These are phyloP conservation scores for Clarias macrocephalus DNA, from an alignment of 2,113 vertebrate genomes.

Conservation along the genomic window DNA sequence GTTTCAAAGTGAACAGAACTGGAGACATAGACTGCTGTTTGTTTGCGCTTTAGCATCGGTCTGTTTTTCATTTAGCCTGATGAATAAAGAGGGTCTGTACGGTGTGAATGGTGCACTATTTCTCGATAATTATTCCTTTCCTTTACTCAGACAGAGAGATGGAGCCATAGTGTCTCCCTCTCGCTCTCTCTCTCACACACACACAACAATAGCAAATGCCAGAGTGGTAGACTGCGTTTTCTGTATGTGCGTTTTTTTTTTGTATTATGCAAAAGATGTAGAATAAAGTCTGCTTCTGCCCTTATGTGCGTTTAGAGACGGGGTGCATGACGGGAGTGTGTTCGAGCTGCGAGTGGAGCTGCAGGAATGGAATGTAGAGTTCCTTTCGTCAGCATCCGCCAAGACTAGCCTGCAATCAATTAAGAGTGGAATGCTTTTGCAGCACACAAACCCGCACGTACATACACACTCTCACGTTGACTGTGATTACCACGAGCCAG, in stretches of 20 bases:
- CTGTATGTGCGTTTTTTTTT: no score
- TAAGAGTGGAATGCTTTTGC: slow-evolving; percentile 50
- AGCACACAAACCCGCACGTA: slow-evolving; percentile 36
- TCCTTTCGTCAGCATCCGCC: slow-evolving; percentile 50
- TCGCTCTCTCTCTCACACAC: not conserved
- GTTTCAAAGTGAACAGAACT: not conserved
- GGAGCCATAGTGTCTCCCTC: slow-evolving; percentile 12
- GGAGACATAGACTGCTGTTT: slow-evolving; percentile 18
- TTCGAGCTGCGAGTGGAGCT: not conserved
- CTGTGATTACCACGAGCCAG: not conserved
- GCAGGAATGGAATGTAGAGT: slow-evolving; percentile 41
- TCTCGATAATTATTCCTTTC: slow-evolving; percentile 31
- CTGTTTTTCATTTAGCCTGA: slow-evolving; percentile 38
- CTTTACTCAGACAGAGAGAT: slow-evolving; percentile 13
- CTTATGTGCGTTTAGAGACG: not conserved
- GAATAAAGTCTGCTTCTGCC: not conserved
- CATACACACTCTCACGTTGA: slow-evolving; percentile 32
- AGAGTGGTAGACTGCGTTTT: not conserved
- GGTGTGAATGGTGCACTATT: slow-evolving; percentile 46
- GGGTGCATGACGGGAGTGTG: not conserved
- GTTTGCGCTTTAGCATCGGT: slow-evolving; percentile 16
- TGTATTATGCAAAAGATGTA: not conserved
- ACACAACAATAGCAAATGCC: not conserved
- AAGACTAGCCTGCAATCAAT: slow-evolving; percentile 55
- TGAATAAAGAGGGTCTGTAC: slow-evolving; percentile 45